Base-by-base conservation (phyloP, 2,113 vertebrate genomes). In the Lamprologus tigripictilis region DNA sequence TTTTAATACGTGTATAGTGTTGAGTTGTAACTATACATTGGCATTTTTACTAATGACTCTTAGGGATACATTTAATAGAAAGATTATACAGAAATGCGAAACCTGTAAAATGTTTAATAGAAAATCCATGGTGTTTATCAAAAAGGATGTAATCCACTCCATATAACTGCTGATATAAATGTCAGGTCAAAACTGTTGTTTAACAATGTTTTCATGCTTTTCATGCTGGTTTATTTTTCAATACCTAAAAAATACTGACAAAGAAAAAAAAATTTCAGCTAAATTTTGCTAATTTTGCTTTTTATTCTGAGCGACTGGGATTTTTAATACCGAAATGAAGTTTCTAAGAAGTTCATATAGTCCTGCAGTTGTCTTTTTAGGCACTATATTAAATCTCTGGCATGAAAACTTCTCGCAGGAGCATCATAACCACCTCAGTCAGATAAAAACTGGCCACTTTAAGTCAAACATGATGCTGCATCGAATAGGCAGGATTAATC, bases 401-500 rank as follows among this genome's bases (percentile, higher is more conserved):
- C 31, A 61, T 47, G 23, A 31, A 55, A 81, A 58, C 63, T 86
- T 82, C 58, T 57, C 55, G 21, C 37, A 51, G 58, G 28, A 54
- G 68, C 35, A 82, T 23, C 63, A 66, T 55, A 84, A 5, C 37
- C 49, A 73, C 33, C 73, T 81, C 53, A 83, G 86, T 80, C 35
- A 78, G 88, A 86, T 82, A 81, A 88, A 90, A 92, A 80, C 55
- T 85, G 61, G 23, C 37, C 58, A 26, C 68, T 76, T 81, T 55
- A 79, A 83, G 88, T 80, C 90, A 90, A 90, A 90, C 90, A 92
- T 92, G 92, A 92, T 92, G 90, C 76, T 90, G 89, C 89, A 90
- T 91, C 85, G 76, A 86, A 89, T 92, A 78, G 85, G 85, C 87
- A 88, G 92, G 91, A 93, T 94, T 94, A 93, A 94, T 95, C 91